Evolutionary conservation across 2,113 vertebrate species (phyloP), one percentile per base, ranked within the genome.

Genomic region (Mystacornis crossleyi): DNA sequence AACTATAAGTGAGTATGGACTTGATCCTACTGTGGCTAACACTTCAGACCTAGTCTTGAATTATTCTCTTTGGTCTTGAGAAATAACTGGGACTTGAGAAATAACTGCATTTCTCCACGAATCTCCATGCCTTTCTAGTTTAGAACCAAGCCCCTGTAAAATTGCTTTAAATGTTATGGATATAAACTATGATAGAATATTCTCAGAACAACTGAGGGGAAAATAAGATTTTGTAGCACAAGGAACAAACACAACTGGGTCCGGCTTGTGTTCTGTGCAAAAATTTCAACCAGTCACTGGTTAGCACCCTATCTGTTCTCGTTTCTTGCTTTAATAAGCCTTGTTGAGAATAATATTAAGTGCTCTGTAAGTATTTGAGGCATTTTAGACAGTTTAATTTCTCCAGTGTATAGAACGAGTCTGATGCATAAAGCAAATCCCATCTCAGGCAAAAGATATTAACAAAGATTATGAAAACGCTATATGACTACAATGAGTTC

Each of bases 321-420:
- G 26, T 26, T 75, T 53, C 58, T 80, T 94, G 18, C 13, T 82
- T 92, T 83, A 86, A 81, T 80, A 88, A 42, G 8, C 14, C 47
- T 92, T 66, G 7, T 43, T 77, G 50, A 86, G 58, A 92, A 51
- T 61, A 62, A 23, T 1, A 1, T 42, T 38, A 86, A 91, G 15
- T 61, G 7, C 5, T 82, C 33, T 70, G 33, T 64, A 94, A 91
- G 18, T 16, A 33, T 71, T 91, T 1, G 4, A 84, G 42, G 8
- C 47, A 47, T 81, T 97, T 91, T 71, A 91, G 26, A 40, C 51
- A 86, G 34, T 75, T 90, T 58, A 85, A 90, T 90, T 91, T 81
- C 71, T 97, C 81, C 33, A 83, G 26, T 62, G 25, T 73, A 67
- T 57, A 78, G 36, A 34, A 89, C 4, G 2, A 3, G 42, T 18